A percentile compares a stretch with the other conserved stretches of the same genome.
Conservation (phyloP, 2,888 invertebrate genomes). For the Merodon equestris region DNA sequence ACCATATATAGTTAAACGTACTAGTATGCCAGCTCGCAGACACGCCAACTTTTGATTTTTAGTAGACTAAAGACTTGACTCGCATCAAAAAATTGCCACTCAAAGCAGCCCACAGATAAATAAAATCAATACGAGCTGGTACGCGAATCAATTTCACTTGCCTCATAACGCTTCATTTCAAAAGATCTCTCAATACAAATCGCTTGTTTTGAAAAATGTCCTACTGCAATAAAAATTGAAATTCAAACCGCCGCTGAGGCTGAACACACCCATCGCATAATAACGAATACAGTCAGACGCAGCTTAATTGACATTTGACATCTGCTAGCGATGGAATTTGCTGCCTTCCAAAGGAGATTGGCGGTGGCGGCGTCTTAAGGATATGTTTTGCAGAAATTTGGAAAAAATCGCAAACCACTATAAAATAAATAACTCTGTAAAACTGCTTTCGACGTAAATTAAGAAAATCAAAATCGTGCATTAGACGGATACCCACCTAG, state of each 20-base stretch:
- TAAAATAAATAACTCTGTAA: conserved; percentile 21
- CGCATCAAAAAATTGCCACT: no score
- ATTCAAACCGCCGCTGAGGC: background rate
- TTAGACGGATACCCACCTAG: conserved; percentile 20
- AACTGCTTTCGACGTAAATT: conserved; percentile 1
- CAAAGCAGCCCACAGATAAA: no score
- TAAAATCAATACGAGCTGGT: no score
- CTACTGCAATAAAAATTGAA: no score
- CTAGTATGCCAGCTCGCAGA: no score
- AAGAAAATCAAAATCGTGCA: conserved; percentile 7
- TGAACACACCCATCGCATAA: conserved; percentile 28
- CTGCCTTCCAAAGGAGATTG: conserved; percentile 59
- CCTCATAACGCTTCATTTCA: no score
- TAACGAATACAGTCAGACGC: conserved; percentile 49
- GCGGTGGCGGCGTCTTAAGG: conserved; percentile 65
- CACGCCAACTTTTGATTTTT: no score
- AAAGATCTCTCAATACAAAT: background rate
- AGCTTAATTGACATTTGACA: conserved; percentile 58
- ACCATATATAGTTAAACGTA: no score
- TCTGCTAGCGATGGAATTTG: conserved; percentile 55
- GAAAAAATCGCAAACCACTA: conserved; percentile 50
- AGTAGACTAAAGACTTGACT: no score
- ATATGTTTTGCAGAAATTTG: conserved; percentile 57
- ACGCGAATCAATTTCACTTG: no score
- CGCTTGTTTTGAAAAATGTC: no score